A percentile compares a stretch with the other conserved stretches of the same genome.
phyloP scores from a whole-genome alignment of 2,888 invertebrate species.

The Trissolcus japonicus region DNA sequence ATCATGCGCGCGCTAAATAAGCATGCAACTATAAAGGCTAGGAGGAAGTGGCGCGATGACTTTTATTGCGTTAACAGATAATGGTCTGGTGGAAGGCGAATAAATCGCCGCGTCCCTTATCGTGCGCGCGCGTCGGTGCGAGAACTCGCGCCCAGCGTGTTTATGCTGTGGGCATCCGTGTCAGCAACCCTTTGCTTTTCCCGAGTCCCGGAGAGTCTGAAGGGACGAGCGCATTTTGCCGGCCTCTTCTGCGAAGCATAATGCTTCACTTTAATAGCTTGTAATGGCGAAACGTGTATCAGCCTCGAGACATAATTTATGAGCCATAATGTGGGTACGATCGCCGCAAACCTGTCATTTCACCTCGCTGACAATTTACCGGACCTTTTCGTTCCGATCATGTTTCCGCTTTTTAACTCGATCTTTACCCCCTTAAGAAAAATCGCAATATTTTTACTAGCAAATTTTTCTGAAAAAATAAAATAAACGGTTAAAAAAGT shows the following conservation, averaged over 20 bases:
- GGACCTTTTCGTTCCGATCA: slow-evolving; percentile 14
- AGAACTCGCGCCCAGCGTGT: slow-evolving; percentile 13
- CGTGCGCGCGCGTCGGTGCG: slow-evolving; percentile 18
- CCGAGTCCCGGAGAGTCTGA: slow-evolving; percentile 15
- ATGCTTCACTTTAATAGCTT: slow-evolving; percentile 34
- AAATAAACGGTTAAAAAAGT: too few species aligned
- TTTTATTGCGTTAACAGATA: slow-evolving; percentile 39
- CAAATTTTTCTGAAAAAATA: too few species aligned
- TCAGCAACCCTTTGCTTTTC: slow-evolving; percentile 37
- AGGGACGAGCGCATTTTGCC: slow-evolving; percentile 15
- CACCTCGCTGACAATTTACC: slow-evolving; percentile 27
- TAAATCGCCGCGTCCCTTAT: slow-evolving; percentile 37
- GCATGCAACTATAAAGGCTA: slow-evolving; percentile 9
- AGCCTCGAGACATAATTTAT: slow-evolving; percentile 42
- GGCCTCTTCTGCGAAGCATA: slow-evolving; percentile 16
- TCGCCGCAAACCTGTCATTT: slow-evolving; percentile 25
- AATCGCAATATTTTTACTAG: too few species aligned
- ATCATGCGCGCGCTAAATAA: slow-evolving; percentile 23
- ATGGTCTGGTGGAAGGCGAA: slow-evolving; percentile 28
- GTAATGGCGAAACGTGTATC: slow-evolving; percentile 33
- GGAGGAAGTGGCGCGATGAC: slow-evolving; percentile 13
- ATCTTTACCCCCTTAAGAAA: too few species aligned
- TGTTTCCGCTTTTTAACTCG: slow-evolving; percentile 11
- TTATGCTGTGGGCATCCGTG: slow-evolving; percentile 24
- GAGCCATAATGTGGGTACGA: slow-evolving; percentile 24